phyloP scores from a whole-genome alignment of 2,113 vertebrate genomes.

The Barbus barbus region DNA sequence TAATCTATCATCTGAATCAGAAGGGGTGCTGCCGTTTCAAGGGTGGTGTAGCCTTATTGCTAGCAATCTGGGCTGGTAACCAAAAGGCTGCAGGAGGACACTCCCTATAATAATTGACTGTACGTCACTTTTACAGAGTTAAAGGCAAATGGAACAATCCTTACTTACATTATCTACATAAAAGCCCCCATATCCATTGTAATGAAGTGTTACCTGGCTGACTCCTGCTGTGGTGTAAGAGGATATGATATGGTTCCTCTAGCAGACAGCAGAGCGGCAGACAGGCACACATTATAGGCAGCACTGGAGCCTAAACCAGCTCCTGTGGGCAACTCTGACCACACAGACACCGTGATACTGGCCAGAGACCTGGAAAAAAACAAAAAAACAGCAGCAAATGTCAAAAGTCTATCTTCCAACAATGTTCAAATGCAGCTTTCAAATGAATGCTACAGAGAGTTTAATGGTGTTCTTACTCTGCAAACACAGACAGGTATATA shows the following conservation, averaged over 20 bases:
- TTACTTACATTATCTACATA: background rate
- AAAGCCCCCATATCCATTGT: background rate
- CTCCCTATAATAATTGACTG: background rate
- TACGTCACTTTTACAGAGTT: background rate
- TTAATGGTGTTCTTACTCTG: constrained; percentile 69
- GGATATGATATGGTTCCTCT: constrained; percentile 76
- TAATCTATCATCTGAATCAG: background rate
- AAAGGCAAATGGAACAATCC: background rate
- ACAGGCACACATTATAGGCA: constrained; percentile 85
- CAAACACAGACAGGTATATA: constrained; percentile 83
- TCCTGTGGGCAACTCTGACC: constrained; percentile 90
- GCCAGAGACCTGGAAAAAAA: constrained; percentile 77
- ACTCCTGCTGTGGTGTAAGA: constrained; percentile 64
- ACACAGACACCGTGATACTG: constrained; percentile 82
- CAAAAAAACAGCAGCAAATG: background rate
- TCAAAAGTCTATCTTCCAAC: background rate
- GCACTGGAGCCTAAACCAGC: constrained; percentile 94
- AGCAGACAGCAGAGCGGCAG: constrained; percentile 79
- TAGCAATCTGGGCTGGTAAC: background rate
- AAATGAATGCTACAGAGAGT: background rate
- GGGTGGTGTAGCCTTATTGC: background rate
- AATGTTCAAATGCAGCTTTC: background rate
- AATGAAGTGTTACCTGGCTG: constrained; percentile 74
- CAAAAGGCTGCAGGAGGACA: background rate
- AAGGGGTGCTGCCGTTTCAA: background rate